These are phyloP conservation scores for Lepus oiostolus DNA, from an alignment of 2,797 vertebrate species.

Conservation along the genomic window DNA sequence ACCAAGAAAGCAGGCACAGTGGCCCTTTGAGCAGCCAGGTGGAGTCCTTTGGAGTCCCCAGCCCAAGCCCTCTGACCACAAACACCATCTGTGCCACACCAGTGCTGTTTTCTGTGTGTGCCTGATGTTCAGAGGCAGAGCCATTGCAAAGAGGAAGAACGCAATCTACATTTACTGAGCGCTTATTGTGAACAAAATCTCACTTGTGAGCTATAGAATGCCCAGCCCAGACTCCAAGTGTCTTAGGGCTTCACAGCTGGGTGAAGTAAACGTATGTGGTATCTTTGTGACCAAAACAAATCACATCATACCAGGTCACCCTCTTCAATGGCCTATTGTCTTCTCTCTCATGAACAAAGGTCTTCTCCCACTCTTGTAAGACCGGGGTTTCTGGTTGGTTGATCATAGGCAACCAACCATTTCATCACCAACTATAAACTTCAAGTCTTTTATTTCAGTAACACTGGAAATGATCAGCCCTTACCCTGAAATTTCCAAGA, in stretches of 20 bases:
- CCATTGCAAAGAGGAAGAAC: no score
- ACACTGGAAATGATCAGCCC: background rate
- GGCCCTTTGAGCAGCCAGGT: background rate
- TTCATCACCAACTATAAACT: background rate
- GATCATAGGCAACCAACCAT: background rate
- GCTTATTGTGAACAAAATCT: background rate
- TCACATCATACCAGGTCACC: background rate
- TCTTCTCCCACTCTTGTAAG: background rate
- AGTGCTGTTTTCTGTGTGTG: background rate
- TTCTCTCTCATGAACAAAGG: background rate
- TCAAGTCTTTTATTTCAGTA: background rate
- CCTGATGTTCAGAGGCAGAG: background rate
- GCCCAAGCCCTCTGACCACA: background rate
- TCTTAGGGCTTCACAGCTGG: background rate
- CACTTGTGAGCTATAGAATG: background rate
- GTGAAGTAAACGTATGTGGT: background rate
- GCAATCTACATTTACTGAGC: background rate
- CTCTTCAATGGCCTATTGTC: background rate
- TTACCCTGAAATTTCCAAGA: background rate
- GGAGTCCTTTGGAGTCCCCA: background rate
- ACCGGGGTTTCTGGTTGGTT: background rate
- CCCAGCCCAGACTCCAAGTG: background rate
- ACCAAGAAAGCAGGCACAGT: no score
- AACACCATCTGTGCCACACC: background rate
- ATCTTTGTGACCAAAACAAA: background rate